Evolutionary conservation across 2,797 vertebrate species (phyloP).

Genomic region (Oceanodroma leucorhoa): DNA sequence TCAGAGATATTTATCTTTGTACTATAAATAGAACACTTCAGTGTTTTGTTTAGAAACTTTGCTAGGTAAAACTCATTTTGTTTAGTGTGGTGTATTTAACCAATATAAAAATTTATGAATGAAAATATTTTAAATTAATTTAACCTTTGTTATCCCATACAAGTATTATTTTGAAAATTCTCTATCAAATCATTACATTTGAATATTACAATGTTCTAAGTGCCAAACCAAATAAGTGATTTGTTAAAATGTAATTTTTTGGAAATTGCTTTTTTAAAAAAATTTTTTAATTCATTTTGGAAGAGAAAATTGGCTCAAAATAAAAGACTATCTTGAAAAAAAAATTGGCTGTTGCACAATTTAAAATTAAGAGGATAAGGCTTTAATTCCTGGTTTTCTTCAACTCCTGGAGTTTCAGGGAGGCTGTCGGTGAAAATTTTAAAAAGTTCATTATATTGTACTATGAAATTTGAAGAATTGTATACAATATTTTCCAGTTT

Average conservation of each 20-base stretch:
- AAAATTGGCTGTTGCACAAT: fast-evolving
- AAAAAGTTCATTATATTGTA: not conserved
- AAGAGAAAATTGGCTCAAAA: not conserved
- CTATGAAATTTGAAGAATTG: not conserved
- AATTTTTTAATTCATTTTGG: not conserved
- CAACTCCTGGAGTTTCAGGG: not conserved
- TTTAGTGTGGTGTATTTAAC: not conserved
- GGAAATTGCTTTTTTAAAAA: fast-evolving
- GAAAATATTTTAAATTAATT: not conserved
- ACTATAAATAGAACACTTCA: not conserved
- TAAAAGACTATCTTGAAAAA: not conserved
- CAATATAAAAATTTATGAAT: not conserved
- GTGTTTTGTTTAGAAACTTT: not conserved
- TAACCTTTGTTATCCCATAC: not conserved
- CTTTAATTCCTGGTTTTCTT: not conserved
- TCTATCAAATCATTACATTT: not conserved
- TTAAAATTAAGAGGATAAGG: not conserved
- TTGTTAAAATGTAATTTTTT: not conserved
- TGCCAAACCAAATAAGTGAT: not conserved
- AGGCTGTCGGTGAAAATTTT: not conserved
- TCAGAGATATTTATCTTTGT: not conserved
- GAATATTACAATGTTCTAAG: not conserved
- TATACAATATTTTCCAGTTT: not conserved
- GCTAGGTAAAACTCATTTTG: fast-evolving
- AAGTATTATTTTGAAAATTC: not conserved